A percentile compares a stretch with the other conserved stretches of the same genome.
These are phyloP conservation scores for Hyppa rectilinea DNA, from an alignment of 2,888 invertebrate genomes.

Conservation along the genomic window DNA sequence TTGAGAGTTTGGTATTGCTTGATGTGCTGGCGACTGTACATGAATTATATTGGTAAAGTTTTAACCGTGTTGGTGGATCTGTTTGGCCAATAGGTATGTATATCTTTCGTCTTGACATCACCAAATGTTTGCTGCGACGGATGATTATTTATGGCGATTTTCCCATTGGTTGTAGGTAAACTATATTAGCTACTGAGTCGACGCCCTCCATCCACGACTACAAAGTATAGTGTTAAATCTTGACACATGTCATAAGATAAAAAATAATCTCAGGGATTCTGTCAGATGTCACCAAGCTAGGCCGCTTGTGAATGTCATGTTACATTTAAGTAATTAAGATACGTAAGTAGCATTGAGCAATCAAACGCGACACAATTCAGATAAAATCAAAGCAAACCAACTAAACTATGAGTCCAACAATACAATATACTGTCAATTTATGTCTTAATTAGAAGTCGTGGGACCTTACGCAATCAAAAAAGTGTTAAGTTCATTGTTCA, in stretches of 20 bases:
- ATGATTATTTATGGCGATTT: background rate
- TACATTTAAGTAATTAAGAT: background rate
- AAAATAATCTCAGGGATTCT: background rate
- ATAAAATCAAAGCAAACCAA: conserved; percentile 18
- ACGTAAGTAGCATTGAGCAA: conserved; percentile 16
- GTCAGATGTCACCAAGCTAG: too few species aligned
- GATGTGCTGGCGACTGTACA: too few species aligned
- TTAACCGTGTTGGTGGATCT: background rate
- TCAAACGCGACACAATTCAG: conserved; percentile 5
- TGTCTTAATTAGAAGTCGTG: conserved; percentile 32
- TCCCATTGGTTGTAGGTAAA: too few species aligned
- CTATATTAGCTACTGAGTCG: background rate
- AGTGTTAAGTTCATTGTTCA: conserved; percentile 47
- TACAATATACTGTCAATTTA: conserved; percentile 35
- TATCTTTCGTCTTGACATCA: too few species aligned
- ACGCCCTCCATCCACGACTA: background rate
- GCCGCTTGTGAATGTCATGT: too few species aligned
- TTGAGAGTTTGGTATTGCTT: too few species aligned
- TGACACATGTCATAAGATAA: background rate
- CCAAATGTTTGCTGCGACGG: background rate
- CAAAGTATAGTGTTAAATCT: background rate
- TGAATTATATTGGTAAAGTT: background rate
- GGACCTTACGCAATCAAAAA: conserved; percentile 28
- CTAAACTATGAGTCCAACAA: background rate
- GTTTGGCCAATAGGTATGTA: too few species aligned